Evolutionary conservation across 2,888 invertebrate genomes (phyloP).

Genomic region (Entomobrya multifasciata): DNA sequence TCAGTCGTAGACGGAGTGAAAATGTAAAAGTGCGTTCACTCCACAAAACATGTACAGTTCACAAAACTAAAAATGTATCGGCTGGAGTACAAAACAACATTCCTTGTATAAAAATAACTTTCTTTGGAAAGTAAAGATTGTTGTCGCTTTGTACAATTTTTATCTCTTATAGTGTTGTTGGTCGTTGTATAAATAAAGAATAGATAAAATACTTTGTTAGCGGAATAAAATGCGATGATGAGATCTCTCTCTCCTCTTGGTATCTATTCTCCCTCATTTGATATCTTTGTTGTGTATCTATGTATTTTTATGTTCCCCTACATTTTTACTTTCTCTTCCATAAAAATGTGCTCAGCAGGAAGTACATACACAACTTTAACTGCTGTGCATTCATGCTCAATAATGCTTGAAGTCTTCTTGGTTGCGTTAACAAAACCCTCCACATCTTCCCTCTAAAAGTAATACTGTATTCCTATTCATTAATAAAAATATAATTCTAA

Average conservation of each 20-base stretch:
- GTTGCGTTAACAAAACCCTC: not conserved
- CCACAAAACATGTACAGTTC: too few species aligned
- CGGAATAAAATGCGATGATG: not conserved
- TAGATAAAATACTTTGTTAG: not conserved
- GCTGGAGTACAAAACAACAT: not conserved
- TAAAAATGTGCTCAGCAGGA: slow-evolving; percentile 58
- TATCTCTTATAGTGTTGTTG: not conserved
- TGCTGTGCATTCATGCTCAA: slow-evolving; percentile 51
- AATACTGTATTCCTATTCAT: slow-evolving; percentile 37
- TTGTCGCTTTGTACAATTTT: not conserved
- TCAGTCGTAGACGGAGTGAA: too few species aligned
- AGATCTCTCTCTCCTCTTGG: not conserved
- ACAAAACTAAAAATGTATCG: too few species aligned
- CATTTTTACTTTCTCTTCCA: slow-evolving; percentile 58
- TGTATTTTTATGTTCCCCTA: slow-evolving; percentile 34
- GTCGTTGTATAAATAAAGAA: not conserved
- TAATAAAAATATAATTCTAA: not conserved
- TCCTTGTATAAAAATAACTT: not conserved
- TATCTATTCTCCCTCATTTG: not conserved
- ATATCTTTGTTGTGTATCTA: not conserved
- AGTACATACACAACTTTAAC: slow-evolving; percentile 36
- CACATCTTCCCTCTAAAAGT: not conserved
- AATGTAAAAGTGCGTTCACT: slow-evolving; percentile 1
- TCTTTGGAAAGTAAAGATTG: not conserved
- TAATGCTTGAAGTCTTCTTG: slow-evolving; percentile 47